Evolutionary conservation across 37 sponge, comb jelly and placozoan genomes (phyloP).

Genomic region (Cladorhizidae sp.): DNA sequence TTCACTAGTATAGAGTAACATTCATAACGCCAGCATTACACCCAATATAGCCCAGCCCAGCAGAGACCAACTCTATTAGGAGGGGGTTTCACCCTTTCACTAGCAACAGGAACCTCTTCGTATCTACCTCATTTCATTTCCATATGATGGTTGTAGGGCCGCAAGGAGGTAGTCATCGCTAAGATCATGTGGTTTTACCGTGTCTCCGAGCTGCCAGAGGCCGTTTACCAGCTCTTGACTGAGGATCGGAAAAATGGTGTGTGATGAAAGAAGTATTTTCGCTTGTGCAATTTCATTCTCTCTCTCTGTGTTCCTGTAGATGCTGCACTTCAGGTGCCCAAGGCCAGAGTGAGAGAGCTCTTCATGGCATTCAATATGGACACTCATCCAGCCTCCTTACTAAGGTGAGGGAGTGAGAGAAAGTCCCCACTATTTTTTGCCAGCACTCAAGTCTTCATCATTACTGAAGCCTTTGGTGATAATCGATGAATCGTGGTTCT

Average conservation of each 20-base stretch:
- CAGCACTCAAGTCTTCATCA: no score
- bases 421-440: no score
- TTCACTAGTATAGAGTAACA: neutral
- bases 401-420: slow-evolving; percentile 48
- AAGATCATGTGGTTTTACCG: slow-evolving; percentile 81
- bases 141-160: slow-evolving; percentile 24
- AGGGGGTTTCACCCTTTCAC: no score
- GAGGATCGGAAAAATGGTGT: slow-evolving; percentile 69
- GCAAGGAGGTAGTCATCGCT: slow-evolving; percentile 58
- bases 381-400: slow-evolving; percentile 73
- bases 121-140: no score
- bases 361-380: slow-evolving; percentile 78
- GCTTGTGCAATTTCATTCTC: neutral
- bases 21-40: no score
- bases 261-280: neutral
- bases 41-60: no score
- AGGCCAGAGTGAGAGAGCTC: slow-evolving; percentile 68
- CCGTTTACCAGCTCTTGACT: slow-evolving; percentile 63
- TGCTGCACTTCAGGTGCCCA: slow-evolving; percentile 5
- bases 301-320: neutral
- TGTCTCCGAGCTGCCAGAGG: slow-evolving; percentile 73
- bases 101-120: no score
- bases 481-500: no score
- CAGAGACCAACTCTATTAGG: no score
- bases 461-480: no score